A percentile compares a stretch with the other conserved stretches of the same genome.
phyloP scores from a whole-genome alignment of 2,888 invertebrate species.

The Euphydryas editha region DNA sequence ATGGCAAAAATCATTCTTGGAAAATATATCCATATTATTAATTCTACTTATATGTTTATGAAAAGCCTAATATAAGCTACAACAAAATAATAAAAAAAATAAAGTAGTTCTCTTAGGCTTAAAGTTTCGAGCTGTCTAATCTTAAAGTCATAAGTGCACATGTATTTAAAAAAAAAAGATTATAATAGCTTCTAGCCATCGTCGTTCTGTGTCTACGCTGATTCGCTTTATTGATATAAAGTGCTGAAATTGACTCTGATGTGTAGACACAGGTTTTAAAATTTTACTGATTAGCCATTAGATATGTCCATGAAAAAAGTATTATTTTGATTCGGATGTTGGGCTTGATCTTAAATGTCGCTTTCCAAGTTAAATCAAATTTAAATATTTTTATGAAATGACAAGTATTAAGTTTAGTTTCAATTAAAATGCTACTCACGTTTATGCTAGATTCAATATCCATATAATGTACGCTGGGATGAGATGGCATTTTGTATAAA shows the following conservation, averaged over 20 bases:
- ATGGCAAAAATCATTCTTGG: constrained; percentile 75
- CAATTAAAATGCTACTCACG: constrained; percentile 58
- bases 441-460: constrained; percentile 63
- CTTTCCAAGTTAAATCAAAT: constrained; percentile 67
- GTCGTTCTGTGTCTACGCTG: constrained; percentile 40
- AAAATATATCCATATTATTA: constrained; percentile 76
- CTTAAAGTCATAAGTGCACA: constrained; percentile 78
- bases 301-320: constrained; percentile 64
- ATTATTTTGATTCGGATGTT: constrained; percentile 63
- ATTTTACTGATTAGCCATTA: constrained; percentile 63
- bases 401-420: constrained; percentile 79
- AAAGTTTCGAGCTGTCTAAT: constrained; percentile 77
- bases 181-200: constrained; percentile 72
- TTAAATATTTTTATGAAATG: constrained; percentile 78
- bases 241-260: constrained; percentile 30
- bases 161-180: constrained; percentile 72
- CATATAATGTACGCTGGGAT: constrained; percentile 60
- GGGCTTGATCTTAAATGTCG: constrained; percentile 63
- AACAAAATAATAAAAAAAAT: constrained; percentile 65
- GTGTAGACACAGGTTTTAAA: constrained; percentile 57
- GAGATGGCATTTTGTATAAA: constrained; percentile 54
- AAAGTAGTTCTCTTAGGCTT: constrained; percentile 78
- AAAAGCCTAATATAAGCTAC: constrained; percentile 80
- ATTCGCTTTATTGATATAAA: constrained; percentile 27
- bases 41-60: constrained; percentile 71